Evolutionary conservation across 2,888 invertebrate species (phyloP), one percentile per base, ranked within the genome.

Genomic region (Holacanthella duospinosa): DNA sequence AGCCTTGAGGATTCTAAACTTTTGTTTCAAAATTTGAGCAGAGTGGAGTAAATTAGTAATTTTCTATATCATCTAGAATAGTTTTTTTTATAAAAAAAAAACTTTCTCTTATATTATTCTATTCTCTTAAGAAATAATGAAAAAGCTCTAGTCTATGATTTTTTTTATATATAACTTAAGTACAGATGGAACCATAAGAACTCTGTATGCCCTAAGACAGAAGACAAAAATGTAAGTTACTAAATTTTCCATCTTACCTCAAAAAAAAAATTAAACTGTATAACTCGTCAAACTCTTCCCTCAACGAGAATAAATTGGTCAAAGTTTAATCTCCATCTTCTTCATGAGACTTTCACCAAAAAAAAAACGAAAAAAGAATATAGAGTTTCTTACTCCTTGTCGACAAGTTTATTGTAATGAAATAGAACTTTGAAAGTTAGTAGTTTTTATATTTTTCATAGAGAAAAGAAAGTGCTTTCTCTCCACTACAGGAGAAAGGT

Each of bases 281-380:
- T 48, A 48, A 48, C 48, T 48, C 48, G 19, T 48, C 48, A 48
- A 48, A 48, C 48, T 48, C n/a, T 48, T 21, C 48, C 48, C 48
- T 48, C 48, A 48, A 21, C 48, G 48, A 48, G 21, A 48, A 48
- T 21, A 48, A 48, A 48, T 48, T 48, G 48, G 48, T 48, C 48
- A 48, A 48, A 48, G 48, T 48, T 48, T 48, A 48, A 48, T 48
- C 48, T 48, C n/a, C 48, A 48, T 48, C 48, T 21, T 48, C 21
- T 21, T 48, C 48, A 48, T 48, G 16, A 48, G 48, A 4, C 21
- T 48, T 48, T 48, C 21, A n/a, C 4, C 12, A 21, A n/a, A 48
- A n/a, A 21, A 48, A 21, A 48, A 9, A 48, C 12, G 19, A 12
- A 36, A 16, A 36, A 36, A 36, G 16, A 36, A n/a, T n/a, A n/a